Evolutionary conservation across 2,888 invertebrate genomes (phyloP).

Genomic region (Listrodromus nycthemerus): DNA sequence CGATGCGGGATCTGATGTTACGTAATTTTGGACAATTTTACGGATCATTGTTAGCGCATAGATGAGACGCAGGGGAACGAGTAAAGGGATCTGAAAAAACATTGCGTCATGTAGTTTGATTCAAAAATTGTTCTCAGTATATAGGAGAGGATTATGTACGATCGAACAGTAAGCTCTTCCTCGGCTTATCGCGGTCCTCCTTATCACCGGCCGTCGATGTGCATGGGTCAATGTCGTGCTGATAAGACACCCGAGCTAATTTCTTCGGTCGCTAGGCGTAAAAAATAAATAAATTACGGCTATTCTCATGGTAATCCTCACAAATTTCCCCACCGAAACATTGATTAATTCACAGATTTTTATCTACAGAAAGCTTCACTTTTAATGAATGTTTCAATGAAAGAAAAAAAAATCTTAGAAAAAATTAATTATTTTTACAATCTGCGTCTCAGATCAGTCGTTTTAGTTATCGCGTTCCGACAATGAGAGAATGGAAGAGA

Average conservation of each 20-base stretch:
- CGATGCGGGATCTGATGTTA: not conserved
- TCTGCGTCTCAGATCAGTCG: not conserved
- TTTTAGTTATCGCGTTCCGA: not conserved
- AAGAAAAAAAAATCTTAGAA: not conserved
- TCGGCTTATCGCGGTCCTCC: not conserved
- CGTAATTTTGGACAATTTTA: slow-evolving; percentile 2
- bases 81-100: not conserved
- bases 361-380: not conserved
- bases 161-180: not conserved
- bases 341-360: not conserved
- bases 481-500: not conserved
- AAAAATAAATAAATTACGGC: slow-evolving; percentile 11
- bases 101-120: not conserved
- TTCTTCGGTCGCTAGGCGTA: slow-evolving; percentile 2
- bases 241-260: slow-evolving; percentile 48
- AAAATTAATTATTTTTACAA: not conserved
- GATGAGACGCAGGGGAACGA: not conserved
- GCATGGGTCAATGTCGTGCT: slow-evolving; percentile 33
- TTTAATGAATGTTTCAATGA: too few species aligned
- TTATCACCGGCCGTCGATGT: slow-evolving; percentile 44
- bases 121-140: not conserved
- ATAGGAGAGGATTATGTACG: not conserved
- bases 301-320: not conserved
- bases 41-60: not conserved
- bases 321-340: not conserved